Base-by-base conservation (phyloP, 2,797 vertebrate species). In the Spondyliosoma cantharus region DNA sequence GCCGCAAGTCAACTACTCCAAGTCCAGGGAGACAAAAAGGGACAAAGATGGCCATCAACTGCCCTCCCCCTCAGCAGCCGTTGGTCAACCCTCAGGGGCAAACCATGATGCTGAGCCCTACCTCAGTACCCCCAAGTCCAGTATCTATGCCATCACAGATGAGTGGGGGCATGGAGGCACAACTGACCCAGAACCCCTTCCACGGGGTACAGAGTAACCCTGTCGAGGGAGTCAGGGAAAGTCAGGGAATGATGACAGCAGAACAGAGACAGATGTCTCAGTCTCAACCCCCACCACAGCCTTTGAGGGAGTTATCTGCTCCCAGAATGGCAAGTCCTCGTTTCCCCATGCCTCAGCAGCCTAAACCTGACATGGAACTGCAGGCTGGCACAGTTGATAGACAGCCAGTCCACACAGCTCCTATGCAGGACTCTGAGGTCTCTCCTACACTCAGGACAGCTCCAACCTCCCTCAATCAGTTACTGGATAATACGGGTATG, bases 21-120 rank as follows among this genome's bases (percentile, higher is more conserved):
- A 99, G 97, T 92, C 97, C 98, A 77, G 97, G 97, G 68, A 96
- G 97, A 86, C 97, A 98, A 89, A 98, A 97, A 86, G 96, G 96
- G 90, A 76, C 96, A 79, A 99, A 99, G 90, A 93, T 96, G 61
- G 88, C 95, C 13, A 60, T 97, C 76, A 87, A 94, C n/a, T 86
- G 96, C 85, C 96, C 96, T 85, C 94, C 96, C 82, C 96, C 94
- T 72, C 94, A 94, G 53, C 95, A 95, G 83, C 93, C 93, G 71
- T 81, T 97, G 75, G 94, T 96, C 71, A 97, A 94, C 56, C 93
- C 96, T 88, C 97, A 93, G 83, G 93, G 93, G 29, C 93, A 97
- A 94, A 96, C 95, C 81, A 91, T 96, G 87, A 92, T 97, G 92
- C 87, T 95, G 67, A 95, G 93, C 86, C 93, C 96, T 76, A 80